Conservation (phyloP, 2,113 vertebrate species). For the Entomyzon cyanotis region DNA sequence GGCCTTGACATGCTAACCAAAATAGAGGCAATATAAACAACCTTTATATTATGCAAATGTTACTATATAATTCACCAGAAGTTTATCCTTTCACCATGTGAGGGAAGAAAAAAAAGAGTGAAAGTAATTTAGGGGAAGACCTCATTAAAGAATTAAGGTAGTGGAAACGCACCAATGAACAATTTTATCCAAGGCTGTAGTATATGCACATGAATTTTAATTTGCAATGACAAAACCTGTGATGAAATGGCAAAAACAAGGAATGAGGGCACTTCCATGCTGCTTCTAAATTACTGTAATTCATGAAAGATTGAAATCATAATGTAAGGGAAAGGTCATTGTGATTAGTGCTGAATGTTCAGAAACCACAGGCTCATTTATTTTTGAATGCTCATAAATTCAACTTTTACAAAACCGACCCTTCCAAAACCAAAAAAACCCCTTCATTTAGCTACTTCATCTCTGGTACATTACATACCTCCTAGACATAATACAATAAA, state of each 20-base stretch:
- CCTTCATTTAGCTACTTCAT: background rate
- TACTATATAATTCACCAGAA: background rate
- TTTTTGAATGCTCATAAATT: background rate
- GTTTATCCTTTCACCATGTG: background rate
- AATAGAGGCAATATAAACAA: background rate
- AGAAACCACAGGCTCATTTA: background rate
- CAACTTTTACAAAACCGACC: background rate
- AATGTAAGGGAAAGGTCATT: background rate
- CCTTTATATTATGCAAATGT: background rate
- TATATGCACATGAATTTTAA: conserved; percentile 2
- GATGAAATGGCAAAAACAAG: background rate
- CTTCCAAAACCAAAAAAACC: background rate
- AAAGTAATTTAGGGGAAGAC: background rate
- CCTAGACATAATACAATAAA: background rate
- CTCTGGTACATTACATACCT: background rate
- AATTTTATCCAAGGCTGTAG: background rate
- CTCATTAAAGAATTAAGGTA: conserved; percentile 1
- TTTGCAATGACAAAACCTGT: background rate
- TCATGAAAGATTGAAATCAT: background rate
- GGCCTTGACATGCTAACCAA: background rate
- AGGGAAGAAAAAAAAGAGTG: background rate
- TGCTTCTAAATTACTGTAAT: background rate
- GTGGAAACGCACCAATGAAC: background rate
- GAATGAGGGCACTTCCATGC: background rate
- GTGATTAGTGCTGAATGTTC: background rate